phyloP scores from a whole-genome alignment of 2,797 vertebrate species.

The Sebastes oblongus region DNA sequence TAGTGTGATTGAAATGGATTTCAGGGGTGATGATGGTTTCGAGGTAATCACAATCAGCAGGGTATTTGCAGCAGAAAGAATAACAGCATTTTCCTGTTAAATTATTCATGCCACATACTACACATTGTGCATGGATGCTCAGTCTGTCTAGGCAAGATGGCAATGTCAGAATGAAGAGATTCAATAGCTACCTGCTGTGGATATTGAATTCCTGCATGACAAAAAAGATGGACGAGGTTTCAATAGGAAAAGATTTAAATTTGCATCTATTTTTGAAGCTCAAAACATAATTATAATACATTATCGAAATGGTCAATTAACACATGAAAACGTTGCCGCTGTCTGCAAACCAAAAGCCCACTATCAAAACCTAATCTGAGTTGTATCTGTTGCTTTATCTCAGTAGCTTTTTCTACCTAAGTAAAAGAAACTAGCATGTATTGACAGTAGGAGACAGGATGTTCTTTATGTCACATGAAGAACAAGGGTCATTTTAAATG shows the following conservation, averaged over 20 bases:
- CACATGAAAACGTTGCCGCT: neutral
- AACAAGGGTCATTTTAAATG: too few species aligned
- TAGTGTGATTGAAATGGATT: neutral
- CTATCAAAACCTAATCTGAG: neutral
- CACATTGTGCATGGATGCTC: neutral
- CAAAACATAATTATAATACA: neutral
- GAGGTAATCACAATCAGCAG: neutral
- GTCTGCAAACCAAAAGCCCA: neutral
- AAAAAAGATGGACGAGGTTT: neutral
- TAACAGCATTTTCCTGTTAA: neutral
- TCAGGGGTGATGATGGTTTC: neutral
- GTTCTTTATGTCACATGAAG: fast-evolving
- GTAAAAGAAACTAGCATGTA: too few species aligned
- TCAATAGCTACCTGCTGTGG: neutral
- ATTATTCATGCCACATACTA: constrained; percentile 26
- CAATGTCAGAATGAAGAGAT: neutral
- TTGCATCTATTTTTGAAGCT: neutral
- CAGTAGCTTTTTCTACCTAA: neutral
- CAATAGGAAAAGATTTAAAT: neutral
- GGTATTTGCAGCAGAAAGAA: neutral
- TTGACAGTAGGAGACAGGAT: too few species aligned
- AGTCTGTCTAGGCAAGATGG: neutral
- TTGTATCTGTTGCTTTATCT: neutral
- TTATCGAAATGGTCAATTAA: neutral
- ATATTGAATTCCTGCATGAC: neutral